These are phyloP conservation scores for Diarsia dahlii DNA, from an alignment of 2,888 invertebrate genomes.

Conservation along the genomic window DNA sequence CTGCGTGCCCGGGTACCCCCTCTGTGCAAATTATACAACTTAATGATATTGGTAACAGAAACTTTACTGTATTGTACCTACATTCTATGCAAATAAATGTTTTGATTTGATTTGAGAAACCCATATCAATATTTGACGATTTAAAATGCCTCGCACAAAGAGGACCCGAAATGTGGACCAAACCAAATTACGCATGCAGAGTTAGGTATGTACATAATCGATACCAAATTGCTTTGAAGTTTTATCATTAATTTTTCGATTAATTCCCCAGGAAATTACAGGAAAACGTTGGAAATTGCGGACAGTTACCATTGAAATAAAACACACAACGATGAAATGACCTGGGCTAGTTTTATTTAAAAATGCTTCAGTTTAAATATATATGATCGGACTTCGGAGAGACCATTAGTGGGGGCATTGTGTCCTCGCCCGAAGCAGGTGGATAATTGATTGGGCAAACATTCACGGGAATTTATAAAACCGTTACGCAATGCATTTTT, in stretches of 20 bases:
- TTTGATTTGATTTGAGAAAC: too few species aligned
- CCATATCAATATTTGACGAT: constrained; percentile 25
- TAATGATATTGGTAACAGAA: constrained; percentile 14
- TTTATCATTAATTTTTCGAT: constrained; percentile 18
- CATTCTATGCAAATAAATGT: too few species aligned
- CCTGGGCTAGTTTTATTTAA: constrained; percentile 36
- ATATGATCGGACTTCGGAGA: constrained; percentile 33
- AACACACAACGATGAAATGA: not conserved
- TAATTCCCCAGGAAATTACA: constrained; percentile 25
- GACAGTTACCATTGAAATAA: not conserved
- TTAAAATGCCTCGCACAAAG: constrained; percentile 29
- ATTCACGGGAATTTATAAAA: constrained; percentile 84
- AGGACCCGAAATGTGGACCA: constrained; percentile 20
- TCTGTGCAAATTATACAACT: constrained; percentile 7
- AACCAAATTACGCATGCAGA: constrained; percentile 27
- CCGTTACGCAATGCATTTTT: constrained; percentile 91
- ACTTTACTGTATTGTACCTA: too few species aligned
- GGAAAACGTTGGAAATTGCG: not conserved
- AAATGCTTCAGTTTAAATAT: constrained; percentile 42
- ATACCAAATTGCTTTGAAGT: constrained; percentile 46
- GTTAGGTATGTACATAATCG: constrained; percentile 41
- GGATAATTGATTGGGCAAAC: constrained; percentile 89
- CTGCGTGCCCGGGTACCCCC: too few species aligned
- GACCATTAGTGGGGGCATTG: constrained; percentile 65
- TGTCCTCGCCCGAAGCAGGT: constrained; percentile 85